Evolutionary conservation across 2,113 vertebrate genomes (phyloP).

Genomic region (Oncorhynchus clarkii): DNA sequence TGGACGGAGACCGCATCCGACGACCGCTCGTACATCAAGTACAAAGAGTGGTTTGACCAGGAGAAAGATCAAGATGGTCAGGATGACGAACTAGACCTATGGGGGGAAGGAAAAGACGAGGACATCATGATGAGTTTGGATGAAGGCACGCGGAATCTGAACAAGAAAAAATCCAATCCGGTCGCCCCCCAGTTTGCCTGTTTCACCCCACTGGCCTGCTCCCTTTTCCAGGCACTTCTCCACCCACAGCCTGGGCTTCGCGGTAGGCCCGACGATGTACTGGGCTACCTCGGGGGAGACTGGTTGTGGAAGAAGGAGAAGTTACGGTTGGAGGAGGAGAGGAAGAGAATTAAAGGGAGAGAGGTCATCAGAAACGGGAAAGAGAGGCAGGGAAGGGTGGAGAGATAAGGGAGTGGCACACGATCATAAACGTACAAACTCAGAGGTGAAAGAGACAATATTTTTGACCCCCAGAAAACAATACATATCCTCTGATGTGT

Average conservation of each 20-base stretch:
- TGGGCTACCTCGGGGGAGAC: constrained; percentile 61
- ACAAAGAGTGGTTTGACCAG: constrained; percentile 72
- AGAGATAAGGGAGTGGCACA: constrained; percentile 26
- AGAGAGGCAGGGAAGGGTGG: constrained; percentile 52
- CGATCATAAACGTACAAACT: neutral
- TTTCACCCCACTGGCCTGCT: constrained; percentile 68
- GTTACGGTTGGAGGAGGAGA: constrained; percentile 49
- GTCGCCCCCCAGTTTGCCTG: constrained; percentile 65
- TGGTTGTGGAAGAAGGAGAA: constrained; percentile 63
- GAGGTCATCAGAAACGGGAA: constrained; percentile 40
- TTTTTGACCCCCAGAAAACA: neutral
- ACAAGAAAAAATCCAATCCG: neutral
- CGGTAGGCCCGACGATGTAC: constrained; percentile 67
- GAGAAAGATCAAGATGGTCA: constrained; percentile 3
- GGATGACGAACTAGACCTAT: constrained; percentile 31
- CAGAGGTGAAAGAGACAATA: neutral
- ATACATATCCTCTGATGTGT: neutral
- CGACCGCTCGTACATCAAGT: constrained; percentile 74
- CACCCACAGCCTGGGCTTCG: constrained; percentile 68
- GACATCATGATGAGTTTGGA: neutral
- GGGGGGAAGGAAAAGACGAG: constrained; percentile 15
- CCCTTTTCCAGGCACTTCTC: constrained; percentile 76
- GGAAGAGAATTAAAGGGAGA: constrained; percentile 38
- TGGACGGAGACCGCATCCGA: constrained; percentile 74
- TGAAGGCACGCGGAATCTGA: neutral